Conservation (phyloP, 2,113 vertebrate species). For the Chloropsis hardwickii region DNA sequence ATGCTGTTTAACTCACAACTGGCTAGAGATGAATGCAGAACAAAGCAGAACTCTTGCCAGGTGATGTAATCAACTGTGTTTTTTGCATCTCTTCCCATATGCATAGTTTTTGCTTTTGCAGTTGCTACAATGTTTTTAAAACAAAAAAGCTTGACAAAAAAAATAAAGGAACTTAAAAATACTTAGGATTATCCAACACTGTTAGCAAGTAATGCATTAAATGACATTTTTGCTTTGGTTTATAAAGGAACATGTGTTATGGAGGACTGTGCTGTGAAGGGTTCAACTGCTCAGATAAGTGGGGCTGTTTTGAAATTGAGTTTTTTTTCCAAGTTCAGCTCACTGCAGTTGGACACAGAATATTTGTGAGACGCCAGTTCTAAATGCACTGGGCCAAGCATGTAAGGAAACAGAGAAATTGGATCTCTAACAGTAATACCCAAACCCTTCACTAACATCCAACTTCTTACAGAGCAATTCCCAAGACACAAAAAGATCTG, state of each 20-base stretch:
- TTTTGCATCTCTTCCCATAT: not conserved
- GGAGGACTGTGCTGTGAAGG: not conserved
- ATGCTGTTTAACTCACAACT: not conserved
- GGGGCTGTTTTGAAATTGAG: not conserved
- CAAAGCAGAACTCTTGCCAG: constrained; percentile 6
- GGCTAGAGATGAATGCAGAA: not conserved
- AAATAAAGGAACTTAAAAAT: not conserved
- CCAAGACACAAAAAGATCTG: not conserved
- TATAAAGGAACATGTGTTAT: not conserved
- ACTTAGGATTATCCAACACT: not conserved
- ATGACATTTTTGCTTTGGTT: not conserved
- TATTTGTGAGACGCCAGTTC: not conserved
- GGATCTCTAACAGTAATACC: not conserved
- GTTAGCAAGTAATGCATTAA: not conserved
- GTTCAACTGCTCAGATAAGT: not conserved
- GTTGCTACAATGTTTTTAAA: not conserved
- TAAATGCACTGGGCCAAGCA: not conserved
- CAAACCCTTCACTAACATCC: not conserved
- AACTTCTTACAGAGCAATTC: not conserved
- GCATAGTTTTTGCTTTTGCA: not conserved
- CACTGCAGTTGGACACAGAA: not conserved
- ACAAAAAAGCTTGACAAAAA: not conserved
- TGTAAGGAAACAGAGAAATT: not conserved
- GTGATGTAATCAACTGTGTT: not conserved
- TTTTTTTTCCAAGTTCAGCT: not conserved